phyloP scores from a whole-genome alignment of 92 coral and sea anemone species.

The Zoanthus sansibaricus region DNA sequence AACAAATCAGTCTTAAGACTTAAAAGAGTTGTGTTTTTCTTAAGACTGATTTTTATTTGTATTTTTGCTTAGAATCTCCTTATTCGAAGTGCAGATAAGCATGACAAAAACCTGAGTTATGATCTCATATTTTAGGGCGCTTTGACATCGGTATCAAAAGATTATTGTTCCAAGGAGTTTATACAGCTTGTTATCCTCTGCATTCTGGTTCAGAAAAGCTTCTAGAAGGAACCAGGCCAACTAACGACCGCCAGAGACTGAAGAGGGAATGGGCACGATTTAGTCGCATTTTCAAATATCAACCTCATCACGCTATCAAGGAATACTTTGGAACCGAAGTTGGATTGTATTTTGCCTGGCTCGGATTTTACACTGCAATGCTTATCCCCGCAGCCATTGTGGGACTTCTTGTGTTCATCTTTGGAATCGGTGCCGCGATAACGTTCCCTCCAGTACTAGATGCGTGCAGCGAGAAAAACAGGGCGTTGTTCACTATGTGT shows the following conservation, averaged over 20 bases:
- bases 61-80: too few relatives aligned
- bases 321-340: conserved; percentile 95
- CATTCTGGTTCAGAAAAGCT: conserved; percentile 87
- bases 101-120: background rate
- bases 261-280: conserved; percentile 92
- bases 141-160: conserved; percentile 84
- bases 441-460: conserved; percentile 12
- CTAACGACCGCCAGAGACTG: conserved; percentile 73
- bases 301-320: conserved; percentile 91
- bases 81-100: too few relatives aligned
- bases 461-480: conserved; percentile 20
- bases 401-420: conserved; percentile 67
- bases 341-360: conserved; percentile 95
- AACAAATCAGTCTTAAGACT: too few relatives aligned
- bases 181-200: conserved; percentile 84
- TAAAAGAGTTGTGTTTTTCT: too few relatives aligned
- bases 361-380: conserved; percentile 96
- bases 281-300: conserved; percentile 84
- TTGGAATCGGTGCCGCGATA: background rate
- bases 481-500: conserved; percentile 28
- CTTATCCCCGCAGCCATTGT: conserved; percentile 88
- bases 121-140: conserved; percentile 15
- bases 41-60: too few relatives aligned
- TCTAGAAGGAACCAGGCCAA: conserved; percentile 72
- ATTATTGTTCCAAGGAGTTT: conserved; percentile 73